phyloP scores from a whole-genome alignment of 2,888 invertebrate species.

The Drepanosiphum platanoidis region DNA sequence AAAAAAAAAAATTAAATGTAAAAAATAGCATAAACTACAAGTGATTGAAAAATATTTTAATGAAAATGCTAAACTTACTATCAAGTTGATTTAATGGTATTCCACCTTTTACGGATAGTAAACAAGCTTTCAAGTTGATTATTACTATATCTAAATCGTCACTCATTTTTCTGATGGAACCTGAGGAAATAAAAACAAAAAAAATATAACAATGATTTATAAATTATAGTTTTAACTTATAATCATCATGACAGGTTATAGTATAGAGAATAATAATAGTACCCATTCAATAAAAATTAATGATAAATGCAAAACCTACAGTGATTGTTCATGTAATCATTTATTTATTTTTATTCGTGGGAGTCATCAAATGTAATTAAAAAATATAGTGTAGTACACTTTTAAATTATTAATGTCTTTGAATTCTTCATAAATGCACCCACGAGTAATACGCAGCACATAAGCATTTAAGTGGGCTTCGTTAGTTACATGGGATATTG shows the following conservation, averaged over 20 bases:
- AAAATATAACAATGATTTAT: neutral
- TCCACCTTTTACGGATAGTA: constrained; percentile 23
- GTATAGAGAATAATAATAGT: too few relatives aligned
- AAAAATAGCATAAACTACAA: neutral
- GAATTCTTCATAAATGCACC: neutral
- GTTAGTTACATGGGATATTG: too few relatives aligned
- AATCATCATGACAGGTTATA: neutral
- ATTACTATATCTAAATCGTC: constrained; percentile 13
- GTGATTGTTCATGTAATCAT: neutral
- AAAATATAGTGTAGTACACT: neutral
- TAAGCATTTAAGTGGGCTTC: too few relatives aligned
- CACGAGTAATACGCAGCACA: neutral
- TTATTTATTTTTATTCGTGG: neutral
- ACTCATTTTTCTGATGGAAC: constrained; percentile 22
- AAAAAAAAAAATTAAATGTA: neutral
- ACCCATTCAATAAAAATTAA: too few relatives aligned
- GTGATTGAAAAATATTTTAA: neutral
- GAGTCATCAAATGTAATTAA: neutral
- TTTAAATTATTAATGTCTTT: neutral
- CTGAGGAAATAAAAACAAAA: constrained; percentile 4
- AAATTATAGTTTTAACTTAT: neutral
- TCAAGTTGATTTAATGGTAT: constrained; percentile 43
- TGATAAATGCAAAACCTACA: too few relatives aligned
- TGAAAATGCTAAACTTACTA: constrained; percentile 30
- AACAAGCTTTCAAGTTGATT: constrained; percentile 16